Evolutionary conservation across 2,888 invertebrate species (phyloP).

Genomic region (Cordilura impudica): DNA sequence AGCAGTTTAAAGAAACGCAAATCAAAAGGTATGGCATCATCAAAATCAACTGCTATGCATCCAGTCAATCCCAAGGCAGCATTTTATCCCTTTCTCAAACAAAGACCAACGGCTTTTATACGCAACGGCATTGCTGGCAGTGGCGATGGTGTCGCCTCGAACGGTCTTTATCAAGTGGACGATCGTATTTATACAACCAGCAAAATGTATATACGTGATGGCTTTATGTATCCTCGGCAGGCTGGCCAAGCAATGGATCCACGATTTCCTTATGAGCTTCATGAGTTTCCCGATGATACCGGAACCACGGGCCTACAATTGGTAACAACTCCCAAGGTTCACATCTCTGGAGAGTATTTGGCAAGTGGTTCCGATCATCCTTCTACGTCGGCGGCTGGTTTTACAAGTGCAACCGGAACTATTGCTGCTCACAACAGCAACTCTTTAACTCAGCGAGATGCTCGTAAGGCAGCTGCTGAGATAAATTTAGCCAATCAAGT

Average conservation of each 20-base stretch:
- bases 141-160: conserved; percentile 71
- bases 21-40: conserved; percentile 65
- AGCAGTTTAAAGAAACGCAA: conserved; percentile 74
- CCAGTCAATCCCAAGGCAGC: conserved; percentile 65
- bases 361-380: conserved; percentile 65
- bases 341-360: conserved; percentile 75
- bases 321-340: conserved; percentile 74
- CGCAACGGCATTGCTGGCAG: conserved; percentile 75
- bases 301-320: conserved; percentile 74
- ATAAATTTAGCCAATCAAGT: conserved; percentile 75
- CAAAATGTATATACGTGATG: conserved; percentile 76
- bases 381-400: conserved; percentile 45
- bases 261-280: conserved; percentile 74
- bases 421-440: not conserved
- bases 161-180: conserved; percentile 74
- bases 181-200: conserved; percentile 75
- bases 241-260: conserved; percentile 76
- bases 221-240: conserved; percentile 76
- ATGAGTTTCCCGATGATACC: conserved; percentile 74
- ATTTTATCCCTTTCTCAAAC: conserved; percentile 64
- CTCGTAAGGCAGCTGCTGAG: conserved; percentile 71
- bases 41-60: conserved; percentile 52
- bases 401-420: conserved; percentile 2
- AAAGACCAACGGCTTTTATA: conserved; percentile 71
- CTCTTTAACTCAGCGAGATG: conserved; percentile 66